Base-by-base conservation (phyloP, 1,140 invertebrate species). In the Riptortus pedestris region DNA sequence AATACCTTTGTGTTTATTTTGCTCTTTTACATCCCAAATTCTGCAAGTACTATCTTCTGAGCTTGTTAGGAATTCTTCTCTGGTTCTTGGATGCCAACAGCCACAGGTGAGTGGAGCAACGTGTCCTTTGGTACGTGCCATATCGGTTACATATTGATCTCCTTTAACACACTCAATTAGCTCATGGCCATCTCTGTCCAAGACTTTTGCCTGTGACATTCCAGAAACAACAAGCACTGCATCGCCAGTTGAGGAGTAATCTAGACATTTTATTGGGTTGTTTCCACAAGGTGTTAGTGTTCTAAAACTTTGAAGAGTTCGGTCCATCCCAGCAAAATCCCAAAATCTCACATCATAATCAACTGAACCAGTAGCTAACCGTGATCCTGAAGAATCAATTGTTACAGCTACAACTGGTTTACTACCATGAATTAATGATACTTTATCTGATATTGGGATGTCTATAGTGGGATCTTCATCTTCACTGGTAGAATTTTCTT, bases 321-420 rank as follows among this genome's bases (percentile, higher is more conserved):
- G 81, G 75, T 98, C 94, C 93, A 99, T 98, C 9, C 95, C 95
- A 63, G 91, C 88, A 80, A 98, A 99, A 77, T 99, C 96, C 92
- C 93, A 99, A 67, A 98, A 90, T 64, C 87, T 88, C 0, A 99
- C 87, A 69, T 97, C 92, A 76, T 97, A 99, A 72, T 98, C 94
- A 26, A 92, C 83, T 5, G 88, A 90, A 11, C 96, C 95, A n/a
- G 90, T 89, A 0, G 93, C 91, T 14, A 98, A 75, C 27, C 96
- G 78, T 18, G 92, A 89, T 18, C 96, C 96, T 27, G 93, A 89
- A 0, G 92, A 89, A 78, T 99, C 96, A 1, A 92, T 82, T 12
- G 87, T 85, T 2, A 98, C 73, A 0, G 93, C 93, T 1, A 91
- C 85, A 0, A 96, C 85, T 2, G 91, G 87, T 78, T 91, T 92